Base-by-base conservation (phyloP, 2,888 invertebrate species). In the Archips xylosteana region DNA sequence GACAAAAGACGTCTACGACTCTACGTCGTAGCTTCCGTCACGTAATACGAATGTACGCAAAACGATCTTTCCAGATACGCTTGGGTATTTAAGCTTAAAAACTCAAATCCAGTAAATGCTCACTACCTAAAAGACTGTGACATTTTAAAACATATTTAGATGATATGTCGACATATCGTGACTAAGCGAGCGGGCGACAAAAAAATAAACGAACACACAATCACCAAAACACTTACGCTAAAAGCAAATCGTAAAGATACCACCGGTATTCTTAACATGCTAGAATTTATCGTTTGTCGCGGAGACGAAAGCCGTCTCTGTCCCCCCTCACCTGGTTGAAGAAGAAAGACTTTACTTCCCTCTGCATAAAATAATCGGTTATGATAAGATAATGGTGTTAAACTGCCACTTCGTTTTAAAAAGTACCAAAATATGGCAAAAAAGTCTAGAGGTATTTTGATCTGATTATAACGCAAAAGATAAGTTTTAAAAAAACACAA, bases 191-290 rank as follows among this genome's bases (percentile, higher is more conserved):
- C 57, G 12, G n/a, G 51, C 34, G 36, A 60, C n/a, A 47, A 42
- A 64, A 71, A 59, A 57, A 47, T 32, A 57, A 57, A 59, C 42
- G 36, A 57, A 63, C 23, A 63, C 8, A n/a, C 47, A 45, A 64
- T 70, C 70, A 39, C 47, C 60, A 49, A 71, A 71, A 65, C 71
- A 71, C 71, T 71, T 71, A 60, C 59, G 60, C 71, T 65, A 65
- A 71, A 71, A 71, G 65, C 71, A 65, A 61, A 49, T 23, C 39
- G 49, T 71, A 64, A 65, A 71, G 71, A 65, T 61, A 71, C 39
- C 64, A 59, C 49, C 32, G 62, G 70, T 60, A 60, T 71, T 61
- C 49, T 34, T 60, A 36, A 47, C 47, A 13, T 12, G 70, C 70
- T 64, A 32, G 60, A 39, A 39, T 39, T 39, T 39, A 39, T 39